These are phyloP conservation scores for Albula goreensis DNA, from an alignment of 2,113 vertebrate genomes.

Conservation along the genomic window DNA sequence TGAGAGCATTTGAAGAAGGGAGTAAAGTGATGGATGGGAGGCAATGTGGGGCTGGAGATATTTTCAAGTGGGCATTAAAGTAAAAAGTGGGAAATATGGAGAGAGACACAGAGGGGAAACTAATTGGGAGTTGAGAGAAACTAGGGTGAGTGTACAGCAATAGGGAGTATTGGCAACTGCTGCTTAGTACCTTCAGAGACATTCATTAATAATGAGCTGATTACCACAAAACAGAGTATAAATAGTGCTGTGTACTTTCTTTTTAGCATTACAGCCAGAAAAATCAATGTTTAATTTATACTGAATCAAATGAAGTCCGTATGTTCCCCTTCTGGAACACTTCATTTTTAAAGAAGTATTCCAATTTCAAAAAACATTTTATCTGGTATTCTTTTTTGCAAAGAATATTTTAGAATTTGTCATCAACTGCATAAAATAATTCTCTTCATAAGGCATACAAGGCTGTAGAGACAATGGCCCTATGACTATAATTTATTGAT, in stretches of 20 bases:
- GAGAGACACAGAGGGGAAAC: not conserved
- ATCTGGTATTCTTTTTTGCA: no score
- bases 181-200: not conserved
- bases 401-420: no score
- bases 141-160: not conserved
- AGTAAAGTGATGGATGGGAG: not conserved
- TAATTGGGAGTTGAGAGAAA: not conserved
- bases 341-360: no score
- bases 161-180: not conserved
- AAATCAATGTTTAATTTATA: no score
- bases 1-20: not conserved
- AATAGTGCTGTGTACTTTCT: not conserved
- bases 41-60: not conserved
- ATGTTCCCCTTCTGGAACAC: no score
- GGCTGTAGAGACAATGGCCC: no score
- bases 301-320: no score
- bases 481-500: no score
- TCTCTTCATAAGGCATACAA: no score
- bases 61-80: not conserved
- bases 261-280: no score
- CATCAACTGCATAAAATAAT: no score
- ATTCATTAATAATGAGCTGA: slow-evolving; percentile 26
- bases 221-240: slow-evolving; percentile 17
- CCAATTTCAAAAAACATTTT: no score
- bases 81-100: not conserved